Conservation (phyloP, 2,888 invertebrate genomes). For the Temnothorax rugatulus region DNA sequence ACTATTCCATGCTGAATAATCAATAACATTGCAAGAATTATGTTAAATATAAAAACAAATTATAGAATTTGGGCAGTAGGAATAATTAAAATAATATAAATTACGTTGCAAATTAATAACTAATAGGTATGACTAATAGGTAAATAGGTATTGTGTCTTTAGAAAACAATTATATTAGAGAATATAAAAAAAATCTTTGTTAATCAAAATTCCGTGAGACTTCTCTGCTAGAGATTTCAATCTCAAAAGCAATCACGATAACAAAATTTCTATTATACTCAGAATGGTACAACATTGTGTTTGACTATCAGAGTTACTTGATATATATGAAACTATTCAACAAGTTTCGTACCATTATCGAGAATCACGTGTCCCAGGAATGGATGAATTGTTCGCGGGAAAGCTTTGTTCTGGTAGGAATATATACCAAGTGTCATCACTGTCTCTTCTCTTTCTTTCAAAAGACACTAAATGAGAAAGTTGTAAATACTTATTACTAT, state of each 20-base stretch:
- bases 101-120: background rate
- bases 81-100: too few relatives aligned
- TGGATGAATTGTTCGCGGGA: conserved; percentile 20
- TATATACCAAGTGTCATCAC: background rate
- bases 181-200: conserved; percentile 1
- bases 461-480: background rate
- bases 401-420: conserved; percentile 23
- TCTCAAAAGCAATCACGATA: background rate
- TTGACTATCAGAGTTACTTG: conserved; percentile 38
- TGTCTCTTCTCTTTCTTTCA: background rate
- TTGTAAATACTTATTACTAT: background rate
- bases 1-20: background rate
- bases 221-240: background rate
- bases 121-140: background rate
- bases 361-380: conserved; percentile 21
- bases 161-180: background rate
- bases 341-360: conserved; percentile 41
- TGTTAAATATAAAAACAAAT: background rate
- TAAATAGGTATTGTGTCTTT: background rate
- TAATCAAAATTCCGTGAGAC: background rate
- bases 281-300: background rate
- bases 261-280: background rate
- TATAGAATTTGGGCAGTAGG: background rate
- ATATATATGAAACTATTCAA: conserved; percentile 45
- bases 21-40: background rate